Percentiles rank a stretch among this genome's conserved stretches.
phyloP scores from a whole-genome alignment of 1,140 invertebrate species.

The Melitaea cinxia region DNA sequence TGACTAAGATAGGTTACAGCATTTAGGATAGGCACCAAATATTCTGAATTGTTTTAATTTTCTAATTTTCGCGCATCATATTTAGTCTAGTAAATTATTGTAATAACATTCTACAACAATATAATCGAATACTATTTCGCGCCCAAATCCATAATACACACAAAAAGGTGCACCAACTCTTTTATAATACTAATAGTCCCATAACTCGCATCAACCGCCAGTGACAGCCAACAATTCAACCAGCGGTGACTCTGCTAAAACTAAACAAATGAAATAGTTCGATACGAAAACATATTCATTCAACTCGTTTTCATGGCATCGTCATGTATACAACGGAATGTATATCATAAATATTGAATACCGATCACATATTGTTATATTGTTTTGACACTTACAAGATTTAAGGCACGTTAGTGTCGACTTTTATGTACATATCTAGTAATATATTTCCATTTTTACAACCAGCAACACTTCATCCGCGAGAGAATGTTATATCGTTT shows the following conservation, averaged over 20 bases:
- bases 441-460: constrained; percentile 10
- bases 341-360: constrained; percentile 50
- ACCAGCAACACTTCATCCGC: constrained; percentile 5
- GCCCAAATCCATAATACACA: background rate
- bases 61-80: too few species aligned
- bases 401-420: constrained; percentile 22
- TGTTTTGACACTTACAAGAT: constrained; percentile 30
- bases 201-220: background rate
- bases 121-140: too few species aligned
- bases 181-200: too few species aligned
- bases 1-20: too few species aligned
- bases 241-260: constrained; percentile 51
- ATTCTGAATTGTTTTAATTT: too few species aligned
- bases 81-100: too few species aligned
- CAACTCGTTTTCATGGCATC: constrained; percentile 48
- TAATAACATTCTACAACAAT: too few species aligned
- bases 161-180: too few species aligned
- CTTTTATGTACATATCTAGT: constrained; percentile 17
- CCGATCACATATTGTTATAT: constrained; percentile 35
- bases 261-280: constrained; percentile 51
- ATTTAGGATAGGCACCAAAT: too few species aligned
- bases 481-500: background rate
- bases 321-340: constrained; percentile 36
- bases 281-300: constrained; percentile 61
- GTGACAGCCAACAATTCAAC: constrained; percentile 51